Conservation (phyloP, 2,113 vertebrate species). For the Syngnathus scovelli region DNA sequence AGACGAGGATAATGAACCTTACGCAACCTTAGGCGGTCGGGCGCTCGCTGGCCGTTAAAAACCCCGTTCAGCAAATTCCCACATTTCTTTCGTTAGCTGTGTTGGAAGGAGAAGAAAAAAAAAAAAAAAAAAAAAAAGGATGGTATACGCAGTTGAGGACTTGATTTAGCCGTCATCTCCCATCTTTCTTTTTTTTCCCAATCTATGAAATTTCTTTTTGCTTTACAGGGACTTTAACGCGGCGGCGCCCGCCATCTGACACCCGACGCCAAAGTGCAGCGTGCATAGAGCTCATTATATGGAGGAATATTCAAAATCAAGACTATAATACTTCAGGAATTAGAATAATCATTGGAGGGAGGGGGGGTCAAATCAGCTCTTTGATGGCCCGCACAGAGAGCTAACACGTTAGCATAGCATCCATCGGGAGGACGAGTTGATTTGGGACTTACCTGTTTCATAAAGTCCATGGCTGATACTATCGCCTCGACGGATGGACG, state of each 20-base stretch:
- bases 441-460: neutral
- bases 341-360: constrained; percentile 8
- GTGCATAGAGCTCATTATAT: neutral
- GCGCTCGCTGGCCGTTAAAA: neutral
- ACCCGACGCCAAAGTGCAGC: neutral
- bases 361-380: constrained; percentile 28
- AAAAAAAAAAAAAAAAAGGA: neutral
- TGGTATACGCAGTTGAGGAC: too few species aligned
- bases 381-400: constrained; percentile 16
- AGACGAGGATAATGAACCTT: constrained; percentile 28
- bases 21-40: neutral
- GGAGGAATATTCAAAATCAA: constrained; percentile 43
- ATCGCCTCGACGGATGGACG: neutral
- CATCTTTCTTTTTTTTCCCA: neutral
- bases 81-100: too few species aligned
- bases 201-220: neutral
- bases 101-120: too few species aligned
- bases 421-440: neutral
- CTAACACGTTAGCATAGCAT: neutral
- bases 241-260: neutral
- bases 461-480: neutral
- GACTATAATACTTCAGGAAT: constrained; percentile 45
- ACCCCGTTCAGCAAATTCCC: neutral
- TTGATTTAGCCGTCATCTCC: neutral
- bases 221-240: neutral